A percentile compares a stretch with the other conserved stretches of the same genome.
Conservation (phyloP, 2,797 vertebrate genomes). For the Erethizon dorsatum region DNA sequence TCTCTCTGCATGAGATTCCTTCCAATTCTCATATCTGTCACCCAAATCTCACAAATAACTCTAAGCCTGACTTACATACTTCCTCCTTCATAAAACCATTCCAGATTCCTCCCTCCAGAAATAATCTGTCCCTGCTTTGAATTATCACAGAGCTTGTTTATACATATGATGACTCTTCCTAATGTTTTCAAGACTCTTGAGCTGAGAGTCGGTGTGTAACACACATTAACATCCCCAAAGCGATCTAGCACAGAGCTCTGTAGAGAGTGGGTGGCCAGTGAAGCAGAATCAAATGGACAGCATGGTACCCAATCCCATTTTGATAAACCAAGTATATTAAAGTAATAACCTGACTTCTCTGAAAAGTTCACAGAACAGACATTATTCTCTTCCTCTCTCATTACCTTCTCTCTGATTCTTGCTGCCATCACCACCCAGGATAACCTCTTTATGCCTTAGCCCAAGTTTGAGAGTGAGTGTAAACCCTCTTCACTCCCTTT, state of each 20-base stretch:
- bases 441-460: background rate
- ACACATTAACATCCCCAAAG: background rate
- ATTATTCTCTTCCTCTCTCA: background rate
- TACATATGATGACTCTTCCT: background rate
- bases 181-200: conserved; percentile 1
- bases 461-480: background rate
- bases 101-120: conserved; percentile 16
- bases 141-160: background rate
- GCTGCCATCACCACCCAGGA: background rate
- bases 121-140: conserved; percentile 21
- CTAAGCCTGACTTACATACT: conserved; percentile 15
- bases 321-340: background rate
- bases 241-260: background rate
- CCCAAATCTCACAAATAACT: background rate
- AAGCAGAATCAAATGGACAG: background rate
- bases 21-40: background rate
- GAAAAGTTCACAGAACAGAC: background rate
- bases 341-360: background rate
- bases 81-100: conserved; percentile 22
- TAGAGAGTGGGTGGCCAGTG: background rate
- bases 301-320: background rate
- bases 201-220: background rate
- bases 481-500: background rate
- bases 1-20: background rate
- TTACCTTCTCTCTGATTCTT: background rate